Evolutionary conservation across 2,888 invertebrate genomes (phyloP).

Genomic region (Nebria salina): DNA sequence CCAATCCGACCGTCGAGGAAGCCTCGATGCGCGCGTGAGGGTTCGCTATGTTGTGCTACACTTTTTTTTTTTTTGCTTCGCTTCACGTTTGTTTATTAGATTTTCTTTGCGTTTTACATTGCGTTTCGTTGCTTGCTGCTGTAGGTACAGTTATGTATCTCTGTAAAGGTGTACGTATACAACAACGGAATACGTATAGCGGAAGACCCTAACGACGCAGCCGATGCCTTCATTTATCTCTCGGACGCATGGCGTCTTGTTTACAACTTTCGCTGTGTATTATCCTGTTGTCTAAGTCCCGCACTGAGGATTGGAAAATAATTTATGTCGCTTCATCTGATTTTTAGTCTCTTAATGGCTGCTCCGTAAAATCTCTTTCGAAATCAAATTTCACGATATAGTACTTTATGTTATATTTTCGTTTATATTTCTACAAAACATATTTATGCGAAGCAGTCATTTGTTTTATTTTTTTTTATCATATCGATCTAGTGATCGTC

Average conservation of each 20-base stretch:
- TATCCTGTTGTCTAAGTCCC: background rate
- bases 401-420: no score
- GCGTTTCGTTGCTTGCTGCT: background rate
- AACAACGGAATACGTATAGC: background rate
- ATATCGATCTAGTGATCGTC: no score
- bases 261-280: background rate
- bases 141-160: background rate
- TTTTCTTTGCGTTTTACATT: background rate
- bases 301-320: background rate
- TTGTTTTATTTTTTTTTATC: no score
- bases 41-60: conserved; percentile 31
- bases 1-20: conserved; percentile 29
- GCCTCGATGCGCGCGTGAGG: conserved; percentile 20
- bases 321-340: background rate
- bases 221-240: conserved; percentile 41
- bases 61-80: conserved; percentile 38
- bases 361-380: no score
- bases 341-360: background rate
- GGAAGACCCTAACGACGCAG: background rate
- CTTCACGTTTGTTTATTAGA: conserved; percentile 6
- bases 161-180: background rate
- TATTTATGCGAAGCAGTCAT: no score
- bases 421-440: no score
- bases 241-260: conserved; percentile 1
- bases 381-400: no score